Percentiles rank a stretch among this genome's conserved stretches.
These are phyloP conservation scores for Melanotus villosus DNA, from an alignment of 2,888 invertebrate genomes.

Conservation along the genomic window DNA sequence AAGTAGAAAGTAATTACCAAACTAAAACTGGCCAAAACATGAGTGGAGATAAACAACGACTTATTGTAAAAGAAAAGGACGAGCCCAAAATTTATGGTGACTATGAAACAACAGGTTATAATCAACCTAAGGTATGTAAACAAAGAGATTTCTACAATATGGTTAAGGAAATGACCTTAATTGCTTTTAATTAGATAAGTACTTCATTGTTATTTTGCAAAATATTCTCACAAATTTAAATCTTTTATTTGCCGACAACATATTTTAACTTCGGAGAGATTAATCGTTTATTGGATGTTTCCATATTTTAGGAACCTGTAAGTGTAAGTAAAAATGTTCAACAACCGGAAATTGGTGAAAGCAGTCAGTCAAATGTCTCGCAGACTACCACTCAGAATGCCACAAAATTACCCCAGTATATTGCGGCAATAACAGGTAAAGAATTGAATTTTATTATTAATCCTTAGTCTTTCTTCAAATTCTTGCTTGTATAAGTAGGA, in stretches of 20 bases:
- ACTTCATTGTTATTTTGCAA: background rate
- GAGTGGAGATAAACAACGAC: slow-evolving; percentile 21
- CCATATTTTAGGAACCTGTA: background rate
- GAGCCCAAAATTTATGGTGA: background rate
- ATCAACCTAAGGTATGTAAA: background rate
- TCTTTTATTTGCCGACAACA: too few relatives aligned
- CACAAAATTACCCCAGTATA: slow-evolving; percentile 75
- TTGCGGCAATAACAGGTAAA: slow-evolving; percentile 76
- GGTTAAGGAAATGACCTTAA: background rate
- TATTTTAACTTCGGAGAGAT: background rate
- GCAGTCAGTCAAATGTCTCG: background rate
- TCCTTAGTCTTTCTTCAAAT: too few relatives aligned
- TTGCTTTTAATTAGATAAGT: background rate
- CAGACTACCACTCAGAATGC: background rate
- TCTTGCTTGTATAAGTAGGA: too few relatives aligned
- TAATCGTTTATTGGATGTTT: too few relatives aligned
- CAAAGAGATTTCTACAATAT: slow-evolving; percentile 2
- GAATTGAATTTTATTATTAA: background rate
- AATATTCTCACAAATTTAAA: too few relatives aligned
- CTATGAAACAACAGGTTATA: background rate
- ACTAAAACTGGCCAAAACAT: background rate
- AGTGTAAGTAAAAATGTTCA: background rate
- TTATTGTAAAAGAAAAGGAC: slow-evolving; percentile 16
- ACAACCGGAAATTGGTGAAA: slow-evolving; percentile 19
- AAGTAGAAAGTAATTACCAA: background rate